Evolutionary conservation across 2,113 vertebrate genomes (phyloP).

Genomic region (Epinephelus fuscoguttatus): DNA sequence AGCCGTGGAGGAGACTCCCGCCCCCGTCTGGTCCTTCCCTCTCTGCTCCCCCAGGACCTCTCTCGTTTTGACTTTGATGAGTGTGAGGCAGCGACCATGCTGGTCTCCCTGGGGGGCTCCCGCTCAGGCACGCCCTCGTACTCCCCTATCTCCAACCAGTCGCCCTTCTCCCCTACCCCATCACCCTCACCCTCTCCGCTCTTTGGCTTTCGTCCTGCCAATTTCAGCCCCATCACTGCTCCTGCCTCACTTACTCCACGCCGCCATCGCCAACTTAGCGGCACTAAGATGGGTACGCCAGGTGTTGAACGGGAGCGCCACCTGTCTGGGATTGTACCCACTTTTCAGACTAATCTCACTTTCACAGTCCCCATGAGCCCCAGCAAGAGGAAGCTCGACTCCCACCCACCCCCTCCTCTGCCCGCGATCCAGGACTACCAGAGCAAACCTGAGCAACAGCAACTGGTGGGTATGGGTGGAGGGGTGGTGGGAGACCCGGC

Average conservation of each 20-base stretch:
- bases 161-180: slow-evolving; percentile 91
- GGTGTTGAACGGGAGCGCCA: slow-evolving; percentile 88
- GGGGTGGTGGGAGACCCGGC: slow-evolving; percentile 62
- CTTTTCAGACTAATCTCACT: slow-evolving; percentile 92
- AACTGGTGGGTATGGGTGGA: slow-evolving; percentile 62
- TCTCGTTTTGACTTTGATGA: slow-evolving; percentile 94
- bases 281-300: slow-evolving; percentile 85
- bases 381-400: slow-evolving; percentile 89
- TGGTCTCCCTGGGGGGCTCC: slow-evolving; percentile 92
- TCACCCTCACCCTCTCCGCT: slow-evolving; percentile 92
- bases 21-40: slow-evolving; percentile 85
- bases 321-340: slow-evolving; percentile 89
- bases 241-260: slow-evolving; percentile 83
- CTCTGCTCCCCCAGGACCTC: slow-evolving; percentile 84
- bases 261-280: slow-evolving; percentile 88
- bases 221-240: slow-evolving; percentile 91
- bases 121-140: slow-evolving; percentile 91
- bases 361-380: slow-evolving; percentile 96
- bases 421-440: slow-evolving; percentile 77
- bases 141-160: slow-evolving; percentile 93
- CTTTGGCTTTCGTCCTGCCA: slow-evolving; percentile 91
- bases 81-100: slow-evolving; percentile 94
- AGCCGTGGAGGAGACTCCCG: slow-evolving; percentile 91
- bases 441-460: slow-evolving; percentile 77
- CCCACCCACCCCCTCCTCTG: slow-evolving; percentile 73